phyloP scores from a whole-genome alignment of 2,797 vertebrate genomes.

The Gobio occitaniae region DNA sequence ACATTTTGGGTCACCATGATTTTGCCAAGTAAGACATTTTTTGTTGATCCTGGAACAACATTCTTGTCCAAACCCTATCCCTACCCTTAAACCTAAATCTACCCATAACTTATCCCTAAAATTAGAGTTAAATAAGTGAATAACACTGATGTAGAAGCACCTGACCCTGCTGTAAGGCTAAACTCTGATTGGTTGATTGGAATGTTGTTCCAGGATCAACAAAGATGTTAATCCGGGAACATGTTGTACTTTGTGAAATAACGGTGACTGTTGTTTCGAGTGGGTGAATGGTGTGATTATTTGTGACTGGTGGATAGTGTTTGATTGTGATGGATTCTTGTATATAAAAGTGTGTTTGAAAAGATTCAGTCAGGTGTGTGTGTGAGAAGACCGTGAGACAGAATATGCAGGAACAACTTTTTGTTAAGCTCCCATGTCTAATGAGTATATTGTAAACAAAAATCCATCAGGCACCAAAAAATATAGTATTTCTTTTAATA shows the following conservation, averaged over 20 bases:
- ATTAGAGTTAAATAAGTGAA: too few species aligned
- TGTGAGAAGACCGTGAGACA: neutral
- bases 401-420: constrained; percentile 21
- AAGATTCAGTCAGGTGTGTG: neutral
- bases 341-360: constrained; percentile 32
- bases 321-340: constrained; percentile 5
- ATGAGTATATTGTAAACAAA: neutral
- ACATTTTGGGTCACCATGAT: constrained; percentile 9
- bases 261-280: constrained; percentile 9
- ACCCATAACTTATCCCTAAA: too few species aligned
- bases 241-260: too few species aligned
- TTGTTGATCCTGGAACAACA: too few species aligned
- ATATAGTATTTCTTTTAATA: constrained; percentile 4
- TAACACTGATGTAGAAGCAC: too few species aligned
- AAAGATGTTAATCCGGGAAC: too few species aligned
- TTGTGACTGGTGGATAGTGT: constrained; percentile 17
- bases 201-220: too few species aligned
- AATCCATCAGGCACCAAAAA: neutral
- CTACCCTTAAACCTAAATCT: too few species aligned
- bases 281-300: constrained; percentile 36
- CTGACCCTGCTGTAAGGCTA: too few species aligned
- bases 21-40: too few species aligned
- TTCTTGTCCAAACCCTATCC: too few species aligned
- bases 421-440: neutral
- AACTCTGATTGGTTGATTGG: too few species aligned